Evolutionary conservation across 2,797 vertebrate species (phyloP).

Genomic region (Pseudochromis fuscus): DNA sequence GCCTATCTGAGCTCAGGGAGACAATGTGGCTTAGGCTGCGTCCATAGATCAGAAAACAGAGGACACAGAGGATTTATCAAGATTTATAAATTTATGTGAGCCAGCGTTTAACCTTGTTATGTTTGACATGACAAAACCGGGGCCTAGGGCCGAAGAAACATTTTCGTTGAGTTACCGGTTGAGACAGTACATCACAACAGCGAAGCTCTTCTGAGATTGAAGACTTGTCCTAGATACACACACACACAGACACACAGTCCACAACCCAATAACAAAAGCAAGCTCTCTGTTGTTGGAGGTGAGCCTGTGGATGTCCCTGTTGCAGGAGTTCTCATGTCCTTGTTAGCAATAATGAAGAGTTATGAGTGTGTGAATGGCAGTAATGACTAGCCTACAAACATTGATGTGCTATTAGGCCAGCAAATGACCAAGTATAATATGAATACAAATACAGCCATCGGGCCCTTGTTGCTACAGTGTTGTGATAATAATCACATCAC

Average conservation of each 20-base stretch:
- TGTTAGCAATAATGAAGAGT: slow-evolving; percentile 72
- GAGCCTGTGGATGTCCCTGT: slow-evolving; percentile 30
- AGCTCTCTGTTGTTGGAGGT: slow-evolving; percentile 31
- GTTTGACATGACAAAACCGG: slow-evolving; percentile 49
- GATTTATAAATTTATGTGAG: slow-evolving; percentile 39
- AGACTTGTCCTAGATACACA: slow-evolving; percentile 4
- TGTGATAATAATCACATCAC: slow-evolving; percentile 58
- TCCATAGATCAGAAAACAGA: slow-evolving; percentile 38
- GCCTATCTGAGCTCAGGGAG: slow-evolving; percentile 41
- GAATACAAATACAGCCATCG: slow-evolving; percentile 56
- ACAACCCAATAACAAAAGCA: slow-evolving; percentile 29
- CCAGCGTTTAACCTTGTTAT: slow-evolving; percentile 57
- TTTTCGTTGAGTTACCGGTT: slow-evolving; percentile 25
- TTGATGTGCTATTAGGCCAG: slow-evolving; percentile 59
- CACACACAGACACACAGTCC: slow-evolving; percentile 9
- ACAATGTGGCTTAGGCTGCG: slow-evolving; percentile 32
- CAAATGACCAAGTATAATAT: slow-evolving; percentile 59
- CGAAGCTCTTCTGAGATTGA: slow-evolving; percentile 35
- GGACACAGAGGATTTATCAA: slow-evolving; percentile 44
- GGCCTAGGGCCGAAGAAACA: slow-evolving; percentile 16
- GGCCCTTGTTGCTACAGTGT: slow-evolving; percentile 45
- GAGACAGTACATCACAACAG: slow-evolving; percentile 48
- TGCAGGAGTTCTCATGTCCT: slow-evolving; percentile 51
- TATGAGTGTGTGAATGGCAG: slow-evolving; percentile 55
- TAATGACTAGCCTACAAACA: slow-evolving; percentile 72